phyloP scores from a whole-genome alignment of 2,797 vertebrate species.

The Melanotaenia nigrans region DNA sequence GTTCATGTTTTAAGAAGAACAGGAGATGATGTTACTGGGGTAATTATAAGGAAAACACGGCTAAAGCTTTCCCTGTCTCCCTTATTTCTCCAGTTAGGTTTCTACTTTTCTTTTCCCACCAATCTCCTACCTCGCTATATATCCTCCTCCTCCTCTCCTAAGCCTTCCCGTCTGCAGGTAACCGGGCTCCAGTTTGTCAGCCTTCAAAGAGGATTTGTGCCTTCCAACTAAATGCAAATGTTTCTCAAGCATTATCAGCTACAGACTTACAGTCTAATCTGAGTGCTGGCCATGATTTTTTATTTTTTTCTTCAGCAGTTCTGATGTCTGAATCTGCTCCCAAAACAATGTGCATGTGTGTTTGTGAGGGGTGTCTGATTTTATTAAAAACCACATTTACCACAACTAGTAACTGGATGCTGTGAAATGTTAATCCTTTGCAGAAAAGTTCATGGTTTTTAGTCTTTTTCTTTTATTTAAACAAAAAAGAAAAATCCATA shows the following conservation, averaged over 20 bases:
- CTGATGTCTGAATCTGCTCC: conserved; percentile 11
- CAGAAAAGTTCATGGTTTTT: background rate
- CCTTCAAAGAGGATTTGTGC: conserved; percentile 50
- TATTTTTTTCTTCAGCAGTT: conserved; percentile 8
- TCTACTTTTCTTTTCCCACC: conserved; percentile 56
- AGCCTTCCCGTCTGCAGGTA: conserved; percentile 61
- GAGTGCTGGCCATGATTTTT: conserved; percentile 44
- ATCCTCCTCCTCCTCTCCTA: conserved; percentile 49
- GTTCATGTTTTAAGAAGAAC: background rate
- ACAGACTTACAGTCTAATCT: conserved; percentile 37
- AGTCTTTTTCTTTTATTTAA: background rate
- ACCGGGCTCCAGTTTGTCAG: conserved; percentile 43
- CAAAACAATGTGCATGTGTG: conserved; percentile 15
- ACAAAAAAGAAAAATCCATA: background rate
- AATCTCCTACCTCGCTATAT: conserved; percentile 56
- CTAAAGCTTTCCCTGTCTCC: conserved; percentile 24
- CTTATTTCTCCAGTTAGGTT: conserved; percentile 53
- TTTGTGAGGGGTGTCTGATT: conserved; percentile 11
- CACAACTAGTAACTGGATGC: background rate
- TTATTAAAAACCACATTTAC: background rate
- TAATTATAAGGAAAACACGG: conserved; percentile 14
- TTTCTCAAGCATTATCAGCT: conserved; percentile 42
- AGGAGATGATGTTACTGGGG: background rate
- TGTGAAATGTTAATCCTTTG: conserved; percentile 1
- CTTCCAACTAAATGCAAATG: conserved; percentile 55